Conservation (phyloP, 2,797 vertebrate species). For the Miichthys miiuy region DNA sequence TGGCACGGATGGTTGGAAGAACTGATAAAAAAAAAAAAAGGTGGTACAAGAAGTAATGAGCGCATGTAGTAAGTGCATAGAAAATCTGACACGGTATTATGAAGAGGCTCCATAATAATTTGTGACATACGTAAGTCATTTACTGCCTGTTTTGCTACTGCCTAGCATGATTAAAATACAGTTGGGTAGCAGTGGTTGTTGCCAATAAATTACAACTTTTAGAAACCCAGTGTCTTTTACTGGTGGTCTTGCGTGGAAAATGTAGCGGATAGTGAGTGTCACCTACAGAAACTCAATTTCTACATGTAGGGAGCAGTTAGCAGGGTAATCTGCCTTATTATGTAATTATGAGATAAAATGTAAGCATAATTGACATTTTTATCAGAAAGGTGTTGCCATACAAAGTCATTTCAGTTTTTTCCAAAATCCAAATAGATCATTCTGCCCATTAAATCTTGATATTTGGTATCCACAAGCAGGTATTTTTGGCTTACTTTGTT, state of each 20-base stretch:
- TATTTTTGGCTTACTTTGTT: neutral
- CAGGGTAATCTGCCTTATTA: neutral
- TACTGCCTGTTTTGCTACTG: neutral
- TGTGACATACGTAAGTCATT: too few species aligned
- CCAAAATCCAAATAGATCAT: neutral
- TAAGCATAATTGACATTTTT: neutral
- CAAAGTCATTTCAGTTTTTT: neutral
- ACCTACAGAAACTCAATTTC: neutral
- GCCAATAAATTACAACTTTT: neutral
- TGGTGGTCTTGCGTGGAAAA: neutral
- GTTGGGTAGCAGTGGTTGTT: neutral
- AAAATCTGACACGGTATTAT: neutral
- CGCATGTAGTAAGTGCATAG: neutral
- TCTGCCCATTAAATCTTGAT: neutral
- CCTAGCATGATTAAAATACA: neutral
- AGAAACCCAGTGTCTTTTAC: neutral
- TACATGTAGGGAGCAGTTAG: neutral
- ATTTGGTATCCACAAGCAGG: neutral
- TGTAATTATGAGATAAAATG: neutral
- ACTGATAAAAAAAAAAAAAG: slow-evolving; percentile 82
- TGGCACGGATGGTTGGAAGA: slow-evolving; percentile 91
- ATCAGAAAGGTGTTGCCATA: neutral
- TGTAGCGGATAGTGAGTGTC: too few species aligned
- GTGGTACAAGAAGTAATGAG: neutral
- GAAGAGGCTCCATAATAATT: neutral